Base-by-base conservation (phyloP, 2,797 vertebrate genomes). In the Peromyscus melanophrys region DNA sequence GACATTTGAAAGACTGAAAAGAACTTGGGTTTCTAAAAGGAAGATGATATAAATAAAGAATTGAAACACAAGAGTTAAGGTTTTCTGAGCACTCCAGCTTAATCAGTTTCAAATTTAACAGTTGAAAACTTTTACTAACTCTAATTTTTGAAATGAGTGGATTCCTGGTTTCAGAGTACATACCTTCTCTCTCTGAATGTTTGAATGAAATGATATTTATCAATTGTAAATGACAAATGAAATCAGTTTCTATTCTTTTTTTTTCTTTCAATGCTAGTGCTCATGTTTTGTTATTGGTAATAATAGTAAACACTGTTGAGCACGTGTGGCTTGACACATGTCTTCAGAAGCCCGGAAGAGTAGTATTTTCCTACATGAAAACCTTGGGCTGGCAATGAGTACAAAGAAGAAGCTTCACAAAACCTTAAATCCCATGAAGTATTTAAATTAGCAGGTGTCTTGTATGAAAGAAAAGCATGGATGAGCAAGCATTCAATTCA, bases 271-370 rank as follows among this genome's bases (percentile, higher is more conserved):
- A 61, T 91, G 80, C 25, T 94, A 49, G 40, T 89, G 23, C 43
- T 27, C 55, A 27, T 81, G 31, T 90, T 96, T 84, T 95, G 25
- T 61, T 95, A 25, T 65, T 96, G 52, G 31, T 63, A 82, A 19
- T 92, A 81, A 83, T 27, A 84, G 1, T 55, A 88, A 88, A 46
- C 1, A 49, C 37, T 73, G 21, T 40, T 71, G 55, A 96, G 9
- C 2, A 76, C 0, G 43, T 76, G 17, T 6, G 63, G 6, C 16
- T 94, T 93, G 86, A 88, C 61, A 75, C 75, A 87, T 76, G 80
- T 29, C 14, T 93, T 83, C 19, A 82, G 86, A 93, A 96, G 63
- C 21, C 12, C 19, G 1, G 46, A 7, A 31, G 11, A 49, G 4
- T 84, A 14, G 6, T 49, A n/a, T 85, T 85, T 85, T 88, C 57